Evolutionary conservation across 2,113 vertebrate genomes (phyloP), one percentile per base, ranked within the genome.

Genomic region (Sarotherodon lohbergeri): DNA sequence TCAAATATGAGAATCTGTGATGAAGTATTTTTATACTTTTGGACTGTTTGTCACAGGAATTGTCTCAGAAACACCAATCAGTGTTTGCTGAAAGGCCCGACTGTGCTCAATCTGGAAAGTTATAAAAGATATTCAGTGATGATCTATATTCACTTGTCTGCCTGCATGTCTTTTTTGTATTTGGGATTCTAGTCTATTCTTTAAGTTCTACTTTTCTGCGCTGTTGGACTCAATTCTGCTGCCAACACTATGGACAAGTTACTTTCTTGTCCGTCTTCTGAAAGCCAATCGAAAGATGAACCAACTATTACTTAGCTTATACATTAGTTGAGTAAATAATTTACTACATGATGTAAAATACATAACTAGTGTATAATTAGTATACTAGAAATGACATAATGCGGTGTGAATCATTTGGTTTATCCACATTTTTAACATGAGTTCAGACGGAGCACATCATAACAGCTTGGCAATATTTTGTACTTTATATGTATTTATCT

Each of bases 351-450:
- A 39, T 14, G 4, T 68, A 7, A 68, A 68, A 68, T 14, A 41
- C 19, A 2, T 0, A 68, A 68, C 19, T 68, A 43, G 36, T 71
- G n/a, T 24, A 71, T 68, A 39, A 68, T 63, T 34, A 63, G 59
- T 63, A 11, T 34, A 17, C 16, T 63, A 63, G 59, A 63, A 34
- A 63, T 63, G 29, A 61, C 59, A 61, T 5, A 0, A 68, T 27
- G 19, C 0, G 13, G 63, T 41, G 0, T 24, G 36, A 22, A 14
- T 68, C 66, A 43, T 71, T 71, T 41, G 12, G 0, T 24, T 41
- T 39, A 22, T 68, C n/a, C 12, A 71, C 36, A 41, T 41, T 41
- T 71, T 71, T 14, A 71, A 43, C 66, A 16, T 1, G 36, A 43
- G 12, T 39, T 39, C 61, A 66, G 61, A 66, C 3, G 36, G 19